Percentiles rank a stretch among this genome's conserved stretches.
These are phyloP conservation scores for Leucopsar rothschildi DNA, from an alignment of 2,113 vertebrate species.

Conservation along the genomic window DNA sequence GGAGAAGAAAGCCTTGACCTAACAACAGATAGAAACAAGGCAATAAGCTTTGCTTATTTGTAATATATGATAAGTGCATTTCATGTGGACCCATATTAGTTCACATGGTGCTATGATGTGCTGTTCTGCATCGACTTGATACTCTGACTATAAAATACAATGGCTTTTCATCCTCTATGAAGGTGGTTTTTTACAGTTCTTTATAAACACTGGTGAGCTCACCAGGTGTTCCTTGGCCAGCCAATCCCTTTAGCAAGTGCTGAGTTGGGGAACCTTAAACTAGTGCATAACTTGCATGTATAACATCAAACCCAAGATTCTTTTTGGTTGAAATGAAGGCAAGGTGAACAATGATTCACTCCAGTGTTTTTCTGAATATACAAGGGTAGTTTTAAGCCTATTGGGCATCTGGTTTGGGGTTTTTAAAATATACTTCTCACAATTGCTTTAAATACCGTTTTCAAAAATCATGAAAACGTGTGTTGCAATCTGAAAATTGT, in stretches of 20 bases:
- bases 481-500: background rate
- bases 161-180: background rate
- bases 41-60: background rate
- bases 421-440: background rate
- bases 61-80: background rate
- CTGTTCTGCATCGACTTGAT: background rate
- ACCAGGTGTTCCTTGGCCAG: background rate
- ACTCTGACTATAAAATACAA: background rate
- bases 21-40: background rate
- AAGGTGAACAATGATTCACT: background rate
- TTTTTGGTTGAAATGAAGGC: background rate
- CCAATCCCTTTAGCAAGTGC: background rate
- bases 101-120: background rate
- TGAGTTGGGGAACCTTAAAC: background rate
- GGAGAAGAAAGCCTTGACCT: background rate
- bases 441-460: background rate
- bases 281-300: background rate
- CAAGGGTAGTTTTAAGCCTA: background rate
- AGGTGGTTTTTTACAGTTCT: background rate
- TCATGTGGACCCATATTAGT: too few relatives aligned
- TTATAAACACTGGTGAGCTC: background rate
- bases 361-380: background rate
- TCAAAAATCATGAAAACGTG: background rate
- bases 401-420: accelerated
- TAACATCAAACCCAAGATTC: background rate